phyloP scores from a whole-genome alignment of 2,113 vertebrate species.

The Oreotrochilus melanogaster region DNA sequence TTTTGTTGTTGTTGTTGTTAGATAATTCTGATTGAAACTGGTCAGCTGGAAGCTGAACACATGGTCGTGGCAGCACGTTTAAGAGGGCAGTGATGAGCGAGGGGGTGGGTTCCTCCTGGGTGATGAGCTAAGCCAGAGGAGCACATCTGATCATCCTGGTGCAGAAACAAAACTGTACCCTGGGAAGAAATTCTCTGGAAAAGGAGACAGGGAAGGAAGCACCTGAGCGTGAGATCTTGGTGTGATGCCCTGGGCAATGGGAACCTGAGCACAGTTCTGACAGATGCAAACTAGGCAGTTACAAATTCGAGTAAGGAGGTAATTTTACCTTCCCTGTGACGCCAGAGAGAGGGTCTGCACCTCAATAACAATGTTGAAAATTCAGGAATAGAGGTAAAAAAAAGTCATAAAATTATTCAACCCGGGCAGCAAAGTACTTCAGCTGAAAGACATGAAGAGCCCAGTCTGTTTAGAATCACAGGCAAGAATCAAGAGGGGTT shows the following conservation, averaged over 20 bases:
- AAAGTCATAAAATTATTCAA: constrained; percentile 38
- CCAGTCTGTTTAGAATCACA: constrained; percentile 32
- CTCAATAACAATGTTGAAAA: not conserved
- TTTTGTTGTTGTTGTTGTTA: not conserved
- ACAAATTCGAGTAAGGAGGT: not conserved
- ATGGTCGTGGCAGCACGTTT: not conserved
- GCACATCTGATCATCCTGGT: not conserved
- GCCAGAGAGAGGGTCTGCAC: not conserved
- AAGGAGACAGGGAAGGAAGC: not conserved
- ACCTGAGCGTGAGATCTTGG: not conserved
- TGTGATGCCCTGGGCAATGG: not conserved
- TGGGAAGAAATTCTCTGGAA: not conserved
- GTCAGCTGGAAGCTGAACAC: not conserved
- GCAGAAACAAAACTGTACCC: not conserved
- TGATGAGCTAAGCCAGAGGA: not conserved
- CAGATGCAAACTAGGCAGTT: not conserved
- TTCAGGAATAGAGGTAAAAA: not conserved
- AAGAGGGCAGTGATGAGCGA: not conserved
- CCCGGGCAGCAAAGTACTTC: not conserved
- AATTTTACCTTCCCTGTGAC: not conserved
- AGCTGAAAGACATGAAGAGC: constrained; percentile 10
- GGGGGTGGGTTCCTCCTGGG: not conserved
- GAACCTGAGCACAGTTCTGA: not conserved
- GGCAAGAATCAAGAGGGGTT: constrained; percentile 46
- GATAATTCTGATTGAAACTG: not conserved